Evolutionary conservation across 2,888 invertebrate genomes (phyloP).

Genomic region (Druceiella hillmani): DNA sequence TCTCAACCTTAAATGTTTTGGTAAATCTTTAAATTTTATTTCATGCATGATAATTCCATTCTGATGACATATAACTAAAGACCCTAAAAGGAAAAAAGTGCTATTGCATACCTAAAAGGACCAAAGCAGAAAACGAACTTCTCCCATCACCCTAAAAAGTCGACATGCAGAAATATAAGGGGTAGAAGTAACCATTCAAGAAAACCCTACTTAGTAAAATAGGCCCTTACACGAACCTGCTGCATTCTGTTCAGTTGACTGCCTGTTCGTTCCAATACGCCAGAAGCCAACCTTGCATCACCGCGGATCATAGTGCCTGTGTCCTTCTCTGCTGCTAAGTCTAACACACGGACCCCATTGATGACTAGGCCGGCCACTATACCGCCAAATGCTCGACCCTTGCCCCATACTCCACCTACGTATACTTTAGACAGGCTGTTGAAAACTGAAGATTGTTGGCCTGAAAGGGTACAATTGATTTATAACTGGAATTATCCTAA

Average conservation of each 20-base stretch:
- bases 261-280: slow-evolving; percentile 62
- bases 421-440: slow-evolving; percentile 88
- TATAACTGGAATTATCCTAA: too few species aligned
- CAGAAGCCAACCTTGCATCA: slow-evolving; percentile 73
- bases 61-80: too few species aligned
- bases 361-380: slow-evolving; percentile 86
- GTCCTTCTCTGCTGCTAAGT: slow-evolving; percentile 80
- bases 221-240: slow-evolving; percentile 68
- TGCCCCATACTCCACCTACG: slow-evolving; percentile 74
- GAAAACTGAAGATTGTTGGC: slow-evolving; percentile 80
- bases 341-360: slow-evolving; percentile 78
- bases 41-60: too few species aligned
- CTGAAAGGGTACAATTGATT: slow-evolving; percentile 39
- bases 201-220: too few species aligned
- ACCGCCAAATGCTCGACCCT: slow-evolving; percentile 75
- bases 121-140: too few species aligned
- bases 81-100: too few species aligned
- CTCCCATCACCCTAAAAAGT: too few species aligned
- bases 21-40: too few species aligned
- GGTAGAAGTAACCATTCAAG: too few species aligned
- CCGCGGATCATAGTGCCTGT: slow-evolving; percentile 72
- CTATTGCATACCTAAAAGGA: too few species aligned
- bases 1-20: too few species aligned
- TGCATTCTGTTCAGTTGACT: slow-evolving; percentile 81
- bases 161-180: too few species aligned